These are phyloP conservation scores for Lanius collurio DNA, from an alignment of 2,113 vertebrate genomes.

Conservation along the genomic window DNA sequence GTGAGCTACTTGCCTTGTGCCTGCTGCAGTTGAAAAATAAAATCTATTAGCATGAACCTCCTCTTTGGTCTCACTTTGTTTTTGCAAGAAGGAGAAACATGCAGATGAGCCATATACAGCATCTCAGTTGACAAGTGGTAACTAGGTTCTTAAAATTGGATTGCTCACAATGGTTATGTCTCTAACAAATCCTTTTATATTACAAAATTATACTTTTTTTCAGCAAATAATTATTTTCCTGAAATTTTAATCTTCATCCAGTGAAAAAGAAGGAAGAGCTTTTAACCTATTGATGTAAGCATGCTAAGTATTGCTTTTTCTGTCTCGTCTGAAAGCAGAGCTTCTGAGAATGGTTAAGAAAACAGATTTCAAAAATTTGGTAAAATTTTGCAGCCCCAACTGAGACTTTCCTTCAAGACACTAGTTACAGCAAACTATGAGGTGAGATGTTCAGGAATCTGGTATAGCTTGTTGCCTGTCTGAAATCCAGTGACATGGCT, in stretches of 20 bases:
- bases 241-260: background rate
- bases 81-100: background rate
- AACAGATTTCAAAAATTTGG: background rate
- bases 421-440: background rate
- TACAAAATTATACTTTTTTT: background rate
- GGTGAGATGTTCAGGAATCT: background rate
- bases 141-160: background rate
- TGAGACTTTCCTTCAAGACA: background rate
- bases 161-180: background rate
- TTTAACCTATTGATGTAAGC: background rate
- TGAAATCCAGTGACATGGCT: background rate
- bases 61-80: background rate
- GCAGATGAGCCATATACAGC: background rate
- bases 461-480: background rate
- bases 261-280: background rate
- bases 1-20: background rate
- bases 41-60: background rate
- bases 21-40: background rate
- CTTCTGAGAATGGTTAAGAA: background rate
- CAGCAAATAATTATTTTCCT: background rate
- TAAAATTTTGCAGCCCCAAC: background rate
- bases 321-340: background rate
- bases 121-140: background rate
- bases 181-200: background rate
- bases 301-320: background rate